Evolutionary conservation across 2,113 vertebrate species (phyloP), one percentile per base, ranked within the genome.

Genomic region (Chitala chitala): DNA sequence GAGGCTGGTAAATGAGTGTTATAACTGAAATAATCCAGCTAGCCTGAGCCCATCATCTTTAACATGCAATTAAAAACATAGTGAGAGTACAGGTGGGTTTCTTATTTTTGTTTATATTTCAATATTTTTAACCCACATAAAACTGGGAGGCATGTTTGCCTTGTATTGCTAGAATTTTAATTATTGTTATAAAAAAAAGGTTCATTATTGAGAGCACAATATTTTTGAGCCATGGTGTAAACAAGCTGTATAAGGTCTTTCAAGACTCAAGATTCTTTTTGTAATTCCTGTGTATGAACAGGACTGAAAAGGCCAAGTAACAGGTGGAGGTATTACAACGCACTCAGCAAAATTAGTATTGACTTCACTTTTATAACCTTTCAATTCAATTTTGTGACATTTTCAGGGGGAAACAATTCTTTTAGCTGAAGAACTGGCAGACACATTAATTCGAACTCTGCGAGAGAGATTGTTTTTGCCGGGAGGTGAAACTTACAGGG

Each of bases 351-450:
- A 38, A 61, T 61, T 38, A 38, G 58, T 61, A 61, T 61, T 61
- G 58, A 36, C 26, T 61, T 61, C 36, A 36, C 29, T 33, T 61
- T 61, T 61, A 61, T 61, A 61, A 61, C 58, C 33, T 61, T 61
- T 61, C 31, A 61, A 38, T 61, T 61, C 58, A 36, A 61, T 61
- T 61, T 61, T 7, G 38, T 31, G 58, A 38, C 31, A 61, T 61
- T 61, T 61, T 20, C 58, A 61, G 29, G 20, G 58, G 58, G 38
- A 61, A 61, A 31, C 31, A 33, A 61, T 61, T 61, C 29, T 38
- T 61, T 61, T 36, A 38, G 58, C 15, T 20, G 31, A 38, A 6
- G 58, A 17, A 61, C 31, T 61, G 17, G 17, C 56, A 59, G 29
- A 61, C 38, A 61, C 33, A 61, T 36, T 38, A 61, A 38, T 17